These are phyloP conservation scores for Pterois miles DNA, from an alignment of 2,797 vertebrate species.

Conservation along the genomic window DNA sequence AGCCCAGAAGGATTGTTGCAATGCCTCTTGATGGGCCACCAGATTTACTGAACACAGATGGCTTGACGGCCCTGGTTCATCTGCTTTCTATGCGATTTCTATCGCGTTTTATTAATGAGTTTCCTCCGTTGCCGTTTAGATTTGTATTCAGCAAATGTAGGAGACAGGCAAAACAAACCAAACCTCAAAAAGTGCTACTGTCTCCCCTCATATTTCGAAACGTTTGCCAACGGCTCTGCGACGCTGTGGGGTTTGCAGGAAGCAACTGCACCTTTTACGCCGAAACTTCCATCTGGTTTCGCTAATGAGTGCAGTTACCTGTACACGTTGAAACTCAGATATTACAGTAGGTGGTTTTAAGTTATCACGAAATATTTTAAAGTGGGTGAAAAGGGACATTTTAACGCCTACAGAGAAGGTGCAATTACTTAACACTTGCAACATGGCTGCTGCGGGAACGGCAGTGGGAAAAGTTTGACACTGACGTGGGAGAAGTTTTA, in stretches of 20 bases:
- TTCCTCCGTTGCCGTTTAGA: not conserved
- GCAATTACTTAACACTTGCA: conserved; percentile 81
- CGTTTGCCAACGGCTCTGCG: conserved; percentile 61
- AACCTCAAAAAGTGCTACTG: conserved; percentile 46
- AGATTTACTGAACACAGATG: conserved; percentile 57
- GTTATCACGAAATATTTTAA: not conserved
- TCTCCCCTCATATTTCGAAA: conserved; percentile 47
- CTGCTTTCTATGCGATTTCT: conserved; percentile 9
- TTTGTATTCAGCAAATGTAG: conserved; percentile 12
- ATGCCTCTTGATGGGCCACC: conserved; percentile 59
- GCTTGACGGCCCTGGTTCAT: not conserved
- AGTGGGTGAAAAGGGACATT: conserved; percentile 32
- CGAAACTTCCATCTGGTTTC: conserved; percentile 62
- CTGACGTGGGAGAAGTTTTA: conserved; percentile 80
- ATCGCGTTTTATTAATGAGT: conserved; percentile 2
- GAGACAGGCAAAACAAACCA: not conserved
- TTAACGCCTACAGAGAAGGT: conserved; percentile 62
- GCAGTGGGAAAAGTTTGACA: conserved; percentile 83
- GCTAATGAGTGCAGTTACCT: conserved; percentile 19
- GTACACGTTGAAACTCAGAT: not conserved
- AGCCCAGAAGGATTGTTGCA: conserved; percentile 76
- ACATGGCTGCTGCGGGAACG: conserved; percentile 85
- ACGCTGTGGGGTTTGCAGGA: conserved; percentile 65
- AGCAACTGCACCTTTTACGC: conserved; percentile 63
- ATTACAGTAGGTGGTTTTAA: conserved; percentile 25